Conservation (phyloP, 1,140 invertebrate species). For the Cyclina sinensis region DNA sequence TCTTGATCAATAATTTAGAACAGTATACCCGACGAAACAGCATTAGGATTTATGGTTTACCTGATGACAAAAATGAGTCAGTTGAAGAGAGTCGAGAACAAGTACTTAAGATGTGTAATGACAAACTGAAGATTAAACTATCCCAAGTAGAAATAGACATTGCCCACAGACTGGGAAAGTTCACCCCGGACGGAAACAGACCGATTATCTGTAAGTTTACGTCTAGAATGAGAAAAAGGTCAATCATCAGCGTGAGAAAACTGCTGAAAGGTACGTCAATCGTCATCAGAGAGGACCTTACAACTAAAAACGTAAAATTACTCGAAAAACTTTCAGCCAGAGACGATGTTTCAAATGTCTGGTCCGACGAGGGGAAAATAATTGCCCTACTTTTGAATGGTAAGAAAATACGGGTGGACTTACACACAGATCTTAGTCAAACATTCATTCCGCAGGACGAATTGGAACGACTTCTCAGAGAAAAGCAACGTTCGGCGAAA, state of each 20-base stretch:
- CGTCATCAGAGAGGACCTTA: slow-evolving; percentile 19
- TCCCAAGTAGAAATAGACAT: background rate
- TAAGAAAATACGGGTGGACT: no score
- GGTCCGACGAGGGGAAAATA: slow-evolving; percentile 16
- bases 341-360: background rate
- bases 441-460: no score
- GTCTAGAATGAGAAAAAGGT: background rate
- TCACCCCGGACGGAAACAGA: background rate
- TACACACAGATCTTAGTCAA: no score
- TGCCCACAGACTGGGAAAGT: slow-evolving; percentile 2
- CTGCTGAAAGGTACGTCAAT: background rate
- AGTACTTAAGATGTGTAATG: background rate
- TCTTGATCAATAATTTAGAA: background rate
- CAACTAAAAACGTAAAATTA: slow-evolving; percentile 7
- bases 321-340: background rate
- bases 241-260: background rate
- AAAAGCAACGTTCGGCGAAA: no score
- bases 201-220: slow-evolving; percentile 27
- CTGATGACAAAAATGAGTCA: background rate
- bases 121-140: background rate
- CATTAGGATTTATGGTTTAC: background rate
- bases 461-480: no score
- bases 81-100: background rate
- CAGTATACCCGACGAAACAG: slow-evolving; percentile 34
- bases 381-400: no score